Percentiles rank a stretch among this genome's conserved stretches.
These are phyloP conservation scores for Mustela lutreola DNA, from an alignment of 2,113 vertebrate species.

Conservation along the genomic window DNA sequence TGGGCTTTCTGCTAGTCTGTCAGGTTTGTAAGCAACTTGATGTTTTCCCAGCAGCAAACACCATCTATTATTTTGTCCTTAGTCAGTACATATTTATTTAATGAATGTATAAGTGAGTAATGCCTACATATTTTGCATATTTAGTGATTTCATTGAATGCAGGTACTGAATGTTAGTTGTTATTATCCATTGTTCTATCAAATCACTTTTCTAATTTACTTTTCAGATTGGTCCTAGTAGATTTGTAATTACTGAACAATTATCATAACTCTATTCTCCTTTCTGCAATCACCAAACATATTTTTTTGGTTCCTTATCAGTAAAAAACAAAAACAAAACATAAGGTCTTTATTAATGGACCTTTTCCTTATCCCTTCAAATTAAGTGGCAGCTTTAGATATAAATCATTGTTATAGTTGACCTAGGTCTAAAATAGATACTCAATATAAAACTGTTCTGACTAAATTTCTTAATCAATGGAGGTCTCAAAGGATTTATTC, in stretches of 20 bases:
- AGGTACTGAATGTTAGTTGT: background rate
- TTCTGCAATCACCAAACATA: background rate
- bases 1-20: background rate
- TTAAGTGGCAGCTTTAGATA: background rate
- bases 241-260: background rate
- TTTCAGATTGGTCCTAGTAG: background rate
- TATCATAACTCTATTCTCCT: background rate
- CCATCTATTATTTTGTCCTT: background rate
- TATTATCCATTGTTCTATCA: background rate
- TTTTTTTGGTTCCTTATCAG: background rate
- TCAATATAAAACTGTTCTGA: background rate
- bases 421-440: background rate
- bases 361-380: background rate
- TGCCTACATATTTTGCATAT: background rate
- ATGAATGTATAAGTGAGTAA: background rate
- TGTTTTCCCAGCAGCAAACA: background rate
- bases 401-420: background rate
- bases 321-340: background rate
- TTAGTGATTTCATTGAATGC: background rate
- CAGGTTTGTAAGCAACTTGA: background rate
- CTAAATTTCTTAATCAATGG: background rate
- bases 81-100: background rate
- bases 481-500: background rate
- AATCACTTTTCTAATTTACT: background rate
- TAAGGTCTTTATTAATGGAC: background rate